These are phyloP conservation scores for Brachyptera risi DNA, from an alignment of 2,888 invertebrate genomes.

Conservation along the genomic window DNA sequence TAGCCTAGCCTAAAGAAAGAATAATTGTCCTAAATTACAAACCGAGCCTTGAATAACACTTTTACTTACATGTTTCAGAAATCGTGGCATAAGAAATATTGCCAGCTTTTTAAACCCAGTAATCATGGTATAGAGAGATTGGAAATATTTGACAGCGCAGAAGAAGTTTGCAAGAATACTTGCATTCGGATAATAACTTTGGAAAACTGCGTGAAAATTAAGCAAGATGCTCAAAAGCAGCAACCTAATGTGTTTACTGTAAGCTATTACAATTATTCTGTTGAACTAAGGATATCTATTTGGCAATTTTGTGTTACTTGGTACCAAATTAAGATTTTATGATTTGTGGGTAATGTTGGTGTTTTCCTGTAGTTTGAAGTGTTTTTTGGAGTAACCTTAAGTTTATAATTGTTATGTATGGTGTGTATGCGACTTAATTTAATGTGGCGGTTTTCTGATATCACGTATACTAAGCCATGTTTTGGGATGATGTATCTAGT, in stretches of 20 bases:
- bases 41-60: neutral
- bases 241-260: slow-evolving; percentile 50
- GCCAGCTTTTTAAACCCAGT: slow-evolving; percentile 74
- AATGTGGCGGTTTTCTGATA: too few relatives aligned
- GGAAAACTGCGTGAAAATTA: slow-evolving; percentile 83
- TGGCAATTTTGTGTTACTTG: too few relatives aligned
- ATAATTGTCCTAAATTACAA: too few relatives aligned
- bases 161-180: slow-evolving; percentile 60
- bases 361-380: too few relatives aligned
- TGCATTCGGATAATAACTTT: slow-evolving; percentile 72
- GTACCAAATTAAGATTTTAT: too few relatives aligned
- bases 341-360: too few relatives aligned
- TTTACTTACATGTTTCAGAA: slow-evolving; percentile 59
- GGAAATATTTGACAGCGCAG: slow-evolving; percentile 79
- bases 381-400: too few relatives aligned
- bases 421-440: too few relatives aligned
- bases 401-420: too few relatives aligned
- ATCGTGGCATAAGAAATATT: slow-evolving; percentile 76
- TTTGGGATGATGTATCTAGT: too few relatives aligned
- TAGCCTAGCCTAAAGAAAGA: neutral
- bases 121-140: slow-evolving; percentile 81
- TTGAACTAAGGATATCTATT: too few relatives aligned
- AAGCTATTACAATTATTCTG: slow-evolving; percentile 37
- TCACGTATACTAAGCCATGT: too few relatives aligned
- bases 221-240: slow-evolving; percentile 45